Percentiles rank a stretch among this genome's conserved stretches.
Conservation (phyloP, 2,888 invertebrate genomes). For the Luperina nickerlii region DNA sequence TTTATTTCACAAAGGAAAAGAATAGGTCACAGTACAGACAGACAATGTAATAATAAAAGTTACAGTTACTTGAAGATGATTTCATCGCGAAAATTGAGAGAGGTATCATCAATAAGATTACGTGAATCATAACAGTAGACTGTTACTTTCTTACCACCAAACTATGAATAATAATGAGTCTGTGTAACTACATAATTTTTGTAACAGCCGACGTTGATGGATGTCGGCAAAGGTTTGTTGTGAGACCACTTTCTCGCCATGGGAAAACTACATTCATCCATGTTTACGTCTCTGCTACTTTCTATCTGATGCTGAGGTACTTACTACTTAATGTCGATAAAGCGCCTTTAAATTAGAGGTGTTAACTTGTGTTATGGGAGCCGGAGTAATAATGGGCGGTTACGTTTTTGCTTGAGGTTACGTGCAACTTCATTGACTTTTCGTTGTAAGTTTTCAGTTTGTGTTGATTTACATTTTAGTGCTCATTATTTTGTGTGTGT, state of each 20-base stretch:
- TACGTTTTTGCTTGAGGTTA: slow-evolving; percentile 7
- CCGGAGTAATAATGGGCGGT: background rate
- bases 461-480: background rate
- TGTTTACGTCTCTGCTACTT: slow-evolving; percentile 73
- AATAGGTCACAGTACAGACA: slow-evolving; percentile 31
- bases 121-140: slow-evolving; percentile 59
- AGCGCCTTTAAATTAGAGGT: slow-evolving; percentile 37
- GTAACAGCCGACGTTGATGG: slow-evolving; percentile 67
- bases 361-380: slow-evolving; percentile 19
- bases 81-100: slow-evolving; percentile 55
- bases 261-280: slow-evolving; percentile 82
- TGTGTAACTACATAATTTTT: slow-evolving; percentile 67
- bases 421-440: slow-evolving; percentile 1
- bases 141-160: slow-evolving; percentile 66
- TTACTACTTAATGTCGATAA: slow-evolving; percentile 28
- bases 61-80: slow-evolving; percentile 49
- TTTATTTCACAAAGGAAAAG: slow-evolving; percentile 35
- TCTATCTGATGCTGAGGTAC: slow-evolving; percentile 61
- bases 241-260: slow-evolving; percentile 85
- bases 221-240: slow-evolving; percentile 69
- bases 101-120: slow-evolving; percentile 60
- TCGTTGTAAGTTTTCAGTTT: background rate
- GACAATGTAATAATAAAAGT: slow-evolving; percentile 45
- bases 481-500: background rate
- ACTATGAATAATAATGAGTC: slow-evolving; percentile 62